phyloP scores from a whole-genome alignment of 2,888 invertebrate genomes.

The Schizotus pectinicornis region DNA sequence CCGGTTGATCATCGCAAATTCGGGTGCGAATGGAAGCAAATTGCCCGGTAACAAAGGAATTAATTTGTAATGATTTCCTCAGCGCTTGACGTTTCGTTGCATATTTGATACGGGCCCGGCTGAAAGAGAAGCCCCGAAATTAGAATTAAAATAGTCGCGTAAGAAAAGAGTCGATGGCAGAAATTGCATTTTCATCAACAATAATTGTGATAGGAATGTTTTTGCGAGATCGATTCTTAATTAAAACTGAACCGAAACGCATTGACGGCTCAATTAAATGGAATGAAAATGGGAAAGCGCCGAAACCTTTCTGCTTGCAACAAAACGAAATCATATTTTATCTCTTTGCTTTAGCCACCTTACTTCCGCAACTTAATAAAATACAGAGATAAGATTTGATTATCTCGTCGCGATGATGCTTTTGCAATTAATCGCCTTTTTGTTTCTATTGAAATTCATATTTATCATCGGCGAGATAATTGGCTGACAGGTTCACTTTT shows the following conservation, averaged over 20 bases:
- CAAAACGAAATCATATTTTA: too few species aligned
- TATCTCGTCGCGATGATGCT: too few species aligned
- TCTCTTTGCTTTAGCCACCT: too few species aligned
- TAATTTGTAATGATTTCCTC: slow-evolving; percentile 20
- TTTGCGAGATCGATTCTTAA: too few species aligned
- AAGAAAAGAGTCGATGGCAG: slow-evolving; percentile 8
- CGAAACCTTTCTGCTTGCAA: too few species aligned
- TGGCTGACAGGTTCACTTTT: not conserved
- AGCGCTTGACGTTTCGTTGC: slow-evolving; percentile 15
- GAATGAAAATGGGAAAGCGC: too few species aligned
- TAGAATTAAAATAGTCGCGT: slow-evolving; percentile 7
- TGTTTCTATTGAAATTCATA: not conserved
- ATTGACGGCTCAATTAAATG: too few species aligned
- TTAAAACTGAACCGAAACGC: too few species aligned
- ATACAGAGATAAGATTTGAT: too few species aligned
- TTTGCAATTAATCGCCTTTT: not conserved
- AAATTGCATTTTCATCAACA: too few species aligned
- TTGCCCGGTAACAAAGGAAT: slow-evolving; percentile 16
- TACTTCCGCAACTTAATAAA: too few species aligned
- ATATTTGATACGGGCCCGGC: slow-evolving; percentile 2
- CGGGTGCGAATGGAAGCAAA: slow-evolving; percentile 9
- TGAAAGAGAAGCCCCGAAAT: slow-evolving; percentile 5
- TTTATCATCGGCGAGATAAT: not conserved
- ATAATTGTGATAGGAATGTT: too few species aligned
- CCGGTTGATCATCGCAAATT: slow-evolving; percentile 5